Conservation (phyloP, 2,113 vertebrate species). For the Psammodynastes pulverulentus region DNA sequence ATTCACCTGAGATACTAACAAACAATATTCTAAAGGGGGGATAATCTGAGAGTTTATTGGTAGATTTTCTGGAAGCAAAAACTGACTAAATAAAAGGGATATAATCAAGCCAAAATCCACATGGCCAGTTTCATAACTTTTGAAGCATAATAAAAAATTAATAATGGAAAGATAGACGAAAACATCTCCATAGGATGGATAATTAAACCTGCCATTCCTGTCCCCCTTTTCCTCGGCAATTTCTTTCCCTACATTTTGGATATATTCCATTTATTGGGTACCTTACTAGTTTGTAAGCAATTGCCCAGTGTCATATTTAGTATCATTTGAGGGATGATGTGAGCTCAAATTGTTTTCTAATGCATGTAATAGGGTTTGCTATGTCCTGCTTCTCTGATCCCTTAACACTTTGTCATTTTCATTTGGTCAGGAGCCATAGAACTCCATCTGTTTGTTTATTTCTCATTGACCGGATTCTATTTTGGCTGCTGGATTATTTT, state of each 20-base stretch:
- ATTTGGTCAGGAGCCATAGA: background rate
- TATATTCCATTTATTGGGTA: background rate
- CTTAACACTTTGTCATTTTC: constrained; percentile 20
- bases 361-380: constrained; percentile 27
- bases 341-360: constrained; percentile 27
- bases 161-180: background rate
- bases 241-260: background rate
- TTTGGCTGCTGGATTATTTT: background rate
- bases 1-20: background rate
- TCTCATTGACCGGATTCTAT: background rate
- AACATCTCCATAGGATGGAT: background rate
- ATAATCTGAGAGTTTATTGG: background rate
- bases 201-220: background rate
- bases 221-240: background rate
- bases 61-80: background rate
- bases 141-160: background rate
- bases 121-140: background rate
- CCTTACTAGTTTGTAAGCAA: constrained; percentile 17
- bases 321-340: constrained; percentile 2
- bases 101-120: background rate
- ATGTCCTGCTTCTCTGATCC: background rate
- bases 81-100: background rate
- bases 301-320: constrained; percentile 7
- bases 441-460: background rate
- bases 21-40: background rate